Evolutionary conservation across 2,888 invertebrate genomes (phyloP).

Genomic region (Palloptera scutellata): DNA sequence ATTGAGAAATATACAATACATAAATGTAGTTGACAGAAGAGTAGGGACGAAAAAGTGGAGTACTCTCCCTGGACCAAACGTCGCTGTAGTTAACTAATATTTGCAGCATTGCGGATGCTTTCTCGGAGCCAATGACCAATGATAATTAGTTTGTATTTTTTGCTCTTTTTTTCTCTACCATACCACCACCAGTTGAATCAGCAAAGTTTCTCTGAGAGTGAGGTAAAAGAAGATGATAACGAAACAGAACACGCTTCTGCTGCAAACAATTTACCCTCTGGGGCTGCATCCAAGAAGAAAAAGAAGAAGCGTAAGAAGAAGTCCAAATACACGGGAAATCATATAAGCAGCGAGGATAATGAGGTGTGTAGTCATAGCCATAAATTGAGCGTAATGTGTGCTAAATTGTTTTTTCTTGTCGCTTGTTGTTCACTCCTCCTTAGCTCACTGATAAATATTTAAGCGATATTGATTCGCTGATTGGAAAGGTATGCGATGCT

Average conservation of each 20-base stretch:
- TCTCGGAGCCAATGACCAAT: neutral
- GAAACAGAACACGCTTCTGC: slow-evolving; percentile 70
- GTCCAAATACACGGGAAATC: slow-evolving; percentile 65
- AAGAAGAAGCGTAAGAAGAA: slow-evolving; percentile 74
- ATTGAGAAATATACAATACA: neutral
- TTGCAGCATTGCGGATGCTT: neutral
- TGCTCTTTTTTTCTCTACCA: slow-evolving; percentile 1
- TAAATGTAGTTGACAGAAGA: neutral
- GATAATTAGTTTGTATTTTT: neutral
- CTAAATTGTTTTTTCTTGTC: neutral
- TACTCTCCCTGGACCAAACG: neutral
- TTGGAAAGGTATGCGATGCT: slow-evolving; percentile 54
- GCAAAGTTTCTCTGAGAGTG: slow-evolving; percentile 73
- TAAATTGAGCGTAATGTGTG: neutral
- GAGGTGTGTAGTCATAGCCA: slow-evolving; percentile 64
- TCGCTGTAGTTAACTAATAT: neutral
- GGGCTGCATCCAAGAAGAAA: slow-evolving; percentile 67
- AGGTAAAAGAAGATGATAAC: slow-evolving; percentile 75
- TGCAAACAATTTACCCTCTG: slow-evolving; percentile 63
- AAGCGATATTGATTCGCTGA: slow-evolving; percentile 56
- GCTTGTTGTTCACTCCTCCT: slow-evolving; percentile 1
- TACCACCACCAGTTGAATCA: slow-evolving; percentile 69
- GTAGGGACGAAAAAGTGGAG: neutral
- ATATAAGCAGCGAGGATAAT: slow-evolving; percentile 72
- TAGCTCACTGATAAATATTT: slow-evolving; percentile 57